Evolutionary conservation across 2,888 invertebrate genomes (phyloP).

Genomic region (Seira musarum): DNA sequence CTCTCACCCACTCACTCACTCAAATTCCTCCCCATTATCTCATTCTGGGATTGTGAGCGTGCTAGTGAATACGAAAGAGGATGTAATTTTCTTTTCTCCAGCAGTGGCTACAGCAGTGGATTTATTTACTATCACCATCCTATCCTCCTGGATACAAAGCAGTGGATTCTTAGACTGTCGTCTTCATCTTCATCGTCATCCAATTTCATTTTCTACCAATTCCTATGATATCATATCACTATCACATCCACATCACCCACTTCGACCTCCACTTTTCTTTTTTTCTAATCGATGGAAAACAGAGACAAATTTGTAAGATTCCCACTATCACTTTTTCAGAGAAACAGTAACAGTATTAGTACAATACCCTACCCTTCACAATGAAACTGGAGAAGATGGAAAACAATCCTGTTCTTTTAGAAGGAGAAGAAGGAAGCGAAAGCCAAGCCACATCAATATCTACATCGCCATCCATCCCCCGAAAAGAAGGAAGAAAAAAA

Average conservation of each 20-base stretch:
- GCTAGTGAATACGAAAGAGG: constrained; percentile 18
- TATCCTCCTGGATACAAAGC: neutral
- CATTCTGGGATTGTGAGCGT: constrained; percentile 16
- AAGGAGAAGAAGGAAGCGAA: neutral
- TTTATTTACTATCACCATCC: constrained; percentile 5
- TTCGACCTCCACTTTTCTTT: too few relatives aligned
- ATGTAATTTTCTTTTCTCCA: constrained; percentile 22
- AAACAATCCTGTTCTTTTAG: neutral
- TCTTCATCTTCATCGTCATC: too few relatives aligned
- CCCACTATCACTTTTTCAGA: too few relatives aligned
- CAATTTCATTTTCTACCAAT: constrained; percentile 36
- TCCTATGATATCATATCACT: too few relatives aligned
- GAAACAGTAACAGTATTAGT: too few relatives aligned
- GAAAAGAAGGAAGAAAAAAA: neutral
- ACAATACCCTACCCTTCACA: too few relatives aligned
- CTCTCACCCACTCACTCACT: constrained; percentile 26
- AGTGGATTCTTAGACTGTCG: neutral
- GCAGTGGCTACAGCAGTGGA: neutral
- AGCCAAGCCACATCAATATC: neutral
- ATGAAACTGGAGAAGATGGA: neutral
- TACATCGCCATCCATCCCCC: neutral
- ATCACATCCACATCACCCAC: neutral
- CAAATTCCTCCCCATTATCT: constrained; percentile 36
- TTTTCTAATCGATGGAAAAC: constrained; percentile 46
- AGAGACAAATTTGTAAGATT: constrained; percentile 32